Evolutionary conservation across 2,888 invertebrate genomes (phyloP), one percentile per base, ranked within the genome.

Genomic region (Eupithecia exiguata): DNA sequence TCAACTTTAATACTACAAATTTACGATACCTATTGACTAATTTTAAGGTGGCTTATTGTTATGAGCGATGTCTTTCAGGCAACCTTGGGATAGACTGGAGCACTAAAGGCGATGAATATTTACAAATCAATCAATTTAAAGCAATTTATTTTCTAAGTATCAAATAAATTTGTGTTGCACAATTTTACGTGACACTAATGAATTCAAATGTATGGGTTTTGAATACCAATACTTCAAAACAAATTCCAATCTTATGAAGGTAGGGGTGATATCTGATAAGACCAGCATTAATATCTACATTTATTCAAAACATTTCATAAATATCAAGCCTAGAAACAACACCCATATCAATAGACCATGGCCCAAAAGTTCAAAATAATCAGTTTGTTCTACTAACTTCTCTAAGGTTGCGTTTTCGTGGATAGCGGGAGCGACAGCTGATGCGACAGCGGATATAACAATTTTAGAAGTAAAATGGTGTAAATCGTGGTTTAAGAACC

Each of bases 261-360:
- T 76, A 76, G 73, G 73, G 76, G 76, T 73, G 75, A 67, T 58
- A 69, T 9, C 63, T 61, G 75, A 76, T 73, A 73, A 71, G 36
- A 69, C 76, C 69, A 16, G 65, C 74, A 58, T 65, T 58, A 16
- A 67, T 40, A 46, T 49, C n/a, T 58, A 66, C 46, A 71, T 69
- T 68, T 12, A 73, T 71, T 69, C 38, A 73, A 69, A 69, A 67
- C 30, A 71, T 69, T 72, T 70, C 63, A 68, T 38, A 18, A 35
- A 35, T 35, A 18, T 62, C 5, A 18, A 62, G n/a, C n/a, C n/a
- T 49, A n/a, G 4, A 61, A 35, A 35, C 62, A 62, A 62, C 30
- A 16, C 18, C 16, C 30, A 30, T 30, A 62, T 30, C 25, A 10
- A 2, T 12, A 53, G 21, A 30, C 12, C 30, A 30, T 62, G 35